A percentile compares a stretch with the other conserved stretches of the same genome.
phyloP scores from a whole-genome alignment of 2,113 vertebrate species.

The Dasyprocta punctata region DNA sequence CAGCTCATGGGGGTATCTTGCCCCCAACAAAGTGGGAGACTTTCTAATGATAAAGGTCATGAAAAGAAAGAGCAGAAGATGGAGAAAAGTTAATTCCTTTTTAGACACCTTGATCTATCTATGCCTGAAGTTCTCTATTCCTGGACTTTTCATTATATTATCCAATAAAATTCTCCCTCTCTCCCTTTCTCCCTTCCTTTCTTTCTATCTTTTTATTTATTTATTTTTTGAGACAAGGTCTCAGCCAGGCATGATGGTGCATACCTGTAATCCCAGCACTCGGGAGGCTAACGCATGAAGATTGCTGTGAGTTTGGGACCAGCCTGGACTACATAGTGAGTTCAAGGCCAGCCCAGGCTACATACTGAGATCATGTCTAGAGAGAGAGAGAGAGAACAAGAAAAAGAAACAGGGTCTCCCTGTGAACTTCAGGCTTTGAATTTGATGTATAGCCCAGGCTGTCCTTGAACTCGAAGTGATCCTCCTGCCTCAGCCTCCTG shows the following conservation, averaged over 20 bases:
- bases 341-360: background rate
- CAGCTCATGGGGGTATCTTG: background rate
- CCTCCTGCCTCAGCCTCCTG: background rate
- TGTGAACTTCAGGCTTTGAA: background rate
- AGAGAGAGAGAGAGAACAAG: background rate
- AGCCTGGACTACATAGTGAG: background rate
- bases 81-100: slow-evolving; percentile 25
- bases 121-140: background rate
- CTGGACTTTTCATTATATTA: slow-evolving; percentile 21
- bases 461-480: background rate
- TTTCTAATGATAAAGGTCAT: slow-evolving; percentile 35
- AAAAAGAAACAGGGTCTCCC: background rate
- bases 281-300: background rate
- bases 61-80: slow-evolving; percentile 56
- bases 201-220: background rate
- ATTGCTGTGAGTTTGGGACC: background rate
- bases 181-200: background rate
- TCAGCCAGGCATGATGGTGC: too few species aligned
- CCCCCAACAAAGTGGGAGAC: background rate
- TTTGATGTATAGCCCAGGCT: background rate
- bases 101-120: slow-evolving; percentile 9
- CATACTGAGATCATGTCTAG: background rate
- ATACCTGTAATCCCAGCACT: too few species aligned
- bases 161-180: background rate
- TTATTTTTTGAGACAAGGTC: background rate